Conservation (phyloP, 2,888 invertebrate species). For the Pasiphila rectangulata region DNA sequence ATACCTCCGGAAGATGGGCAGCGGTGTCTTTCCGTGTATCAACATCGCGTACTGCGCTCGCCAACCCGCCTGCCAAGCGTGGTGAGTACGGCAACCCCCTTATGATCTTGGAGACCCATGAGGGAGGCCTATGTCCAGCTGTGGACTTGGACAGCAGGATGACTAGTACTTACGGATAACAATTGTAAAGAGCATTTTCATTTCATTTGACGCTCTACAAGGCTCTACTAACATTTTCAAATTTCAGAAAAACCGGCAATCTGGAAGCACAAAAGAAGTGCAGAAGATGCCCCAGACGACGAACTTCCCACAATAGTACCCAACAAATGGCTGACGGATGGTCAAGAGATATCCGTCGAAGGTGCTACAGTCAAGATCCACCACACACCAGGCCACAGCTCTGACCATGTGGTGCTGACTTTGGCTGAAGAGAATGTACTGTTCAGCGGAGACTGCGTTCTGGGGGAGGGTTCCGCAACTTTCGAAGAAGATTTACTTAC, state of each 20-base stretch:
- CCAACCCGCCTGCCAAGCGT: no score
- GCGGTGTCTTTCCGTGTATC: no score
- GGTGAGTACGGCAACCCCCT: no score
- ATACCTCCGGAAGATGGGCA: no score
- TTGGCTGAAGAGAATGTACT: conserved; percentile 90
- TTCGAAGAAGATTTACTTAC: conserved; percentile 94
- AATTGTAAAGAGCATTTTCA: no score
- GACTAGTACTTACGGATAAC: no score
- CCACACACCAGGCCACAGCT: conserved; percentile 91
- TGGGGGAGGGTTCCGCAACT: conserved; percentile 96
- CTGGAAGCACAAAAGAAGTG: conserved; percentile 85
- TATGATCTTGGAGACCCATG: no score
- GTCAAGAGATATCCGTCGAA: conserved; percentile 88
- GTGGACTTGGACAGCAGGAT: no score
- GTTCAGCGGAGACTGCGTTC: conserved; percentile 97
- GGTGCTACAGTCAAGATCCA: conserved; percentile 89
- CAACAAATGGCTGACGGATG: conserved; percentile 84
- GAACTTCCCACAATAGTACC: conserved; percentile 72
- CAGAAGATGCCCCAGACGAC: conserved; percentile 67
- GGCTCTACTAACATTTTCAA: no score
- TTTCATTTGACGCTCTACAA: no score
- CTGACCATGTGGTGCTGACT: conserved; percentile 92
- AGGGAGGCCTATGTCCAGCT: no score
- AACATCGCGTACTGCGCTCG: no score
- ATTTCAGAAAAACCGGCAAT: conserved; percentile 72